Conservation (phyloP, 2,797 vertebrate genomes). For the Microctenopoma stevenorrisi region DNA sequence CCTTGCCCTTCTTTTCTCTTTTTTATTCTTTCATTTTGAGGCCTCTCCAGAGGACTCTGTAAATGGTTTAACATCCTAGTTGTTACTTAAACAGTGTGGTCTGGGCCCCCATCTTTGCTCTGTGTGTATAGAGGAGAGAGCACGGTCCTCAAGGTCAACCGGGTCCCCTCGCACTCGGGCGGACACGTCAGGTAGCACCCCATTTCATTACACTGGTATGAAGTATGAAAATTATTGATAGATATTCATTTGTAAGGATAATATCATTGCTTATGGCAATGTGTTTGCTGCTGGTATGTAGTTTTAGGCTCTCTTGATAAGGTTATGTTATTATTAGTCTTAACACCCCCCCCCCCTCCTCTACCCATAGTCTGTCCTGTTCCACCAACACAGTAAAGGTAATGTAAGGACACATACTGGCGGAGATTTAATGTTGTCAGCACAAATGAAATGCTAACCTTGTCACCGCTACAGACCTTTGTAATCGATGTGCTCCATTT, state of each 20-base stretch:
- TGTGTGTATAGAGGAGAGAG: conserved; percentile 83
- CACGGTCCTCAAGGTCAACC: conserved; percentile 79
- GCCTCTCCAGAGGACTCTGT: conserved; percentile 72
- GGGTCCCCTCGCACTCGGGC: conserved; percentile 78
- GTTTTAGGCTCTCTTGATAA: conserved; percentile 62
- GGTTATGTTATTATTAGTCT: conserved; percentile 63
- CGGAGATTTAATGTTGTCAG: conserved; percentile 51
- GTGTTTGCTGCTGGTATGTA: conserved; percentile 73
- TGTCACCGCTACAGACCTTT: conserved; percentile 69
- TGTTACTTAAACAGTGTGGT: conserved; percentile 83
- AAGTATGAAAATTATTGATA: conserved; percentile 61
- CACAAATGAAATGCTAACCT: conserved; percentile 90
- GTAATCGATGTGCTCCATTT: conserved; percentile 36
- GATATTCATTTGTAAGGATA: conserved; percentile 67
- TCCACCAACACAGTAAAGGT: conserved; percentile 64
- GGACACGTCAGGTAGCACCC: conserved; percentile 85
- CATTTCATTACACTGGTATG: conserved; percentile 87
- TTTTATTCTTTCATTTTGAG: conserved; percentile 62
- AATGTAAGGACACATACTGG: conserved; percentile 54
- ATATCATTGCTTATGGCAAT: conserved; percentile 68
- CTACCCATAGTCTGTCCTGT: conserved; percentile 56
- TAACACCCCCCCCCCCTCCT: conserved; percentile 51
- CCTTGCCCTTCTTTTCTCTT: conserved; percentile 44
- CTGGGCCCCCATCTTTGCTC: conserved; percentile 80
- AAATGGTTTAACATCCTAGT: conserved; percentile 81